A percentile compares a stretch with the other conserved stretches of the same genome.
These are phyloP conservation scores for Acridotheres tristis DNA, from an alignment of 2,797 vertebrate genomes.

Conservation along the genomic window DNA sequence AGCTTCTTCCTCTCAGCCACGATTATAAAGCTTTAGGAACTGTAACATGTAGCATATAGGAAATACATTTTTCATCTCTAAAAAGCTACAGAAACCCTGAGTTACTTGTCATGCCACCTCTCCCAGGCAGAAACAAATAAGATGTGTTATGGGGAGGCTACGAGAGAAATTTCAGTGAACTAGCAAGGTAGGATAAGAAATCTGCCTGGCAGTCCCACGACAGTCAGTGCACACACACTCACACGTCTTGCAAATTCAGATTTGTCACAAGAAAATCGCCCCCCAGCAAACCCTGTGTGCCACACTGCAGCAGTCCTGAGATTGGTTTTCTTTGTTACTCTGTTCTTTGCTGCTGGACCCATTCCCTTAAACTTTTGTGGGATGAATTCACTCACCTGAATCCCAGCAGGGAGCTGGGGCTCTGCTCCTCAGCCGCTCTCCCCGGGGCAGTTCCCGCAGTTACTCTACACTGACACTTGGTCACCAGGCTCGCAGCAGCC, in stretches of 20 bases:
- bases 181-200: not conserved
- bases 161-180: not conserved
- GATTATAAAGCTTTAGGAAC: not conserved
- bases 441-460: not conserved
- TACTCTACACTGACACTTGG: conserved; percentile 7
- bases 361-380: not conserved
- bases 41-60: not conserved
- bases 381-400: conserved; percentile 58
- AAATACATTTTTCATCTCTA: not conserved
- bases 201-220: not conserved
- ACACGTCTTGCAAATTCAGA: not conserved
- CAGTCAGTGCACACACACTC: not conserved
- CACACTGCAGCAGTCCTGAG: not conserved
- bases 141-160: not conserved
- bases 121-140: not conserved
- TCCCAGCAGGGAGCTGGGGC: not conserved
- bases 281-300: not conserved
- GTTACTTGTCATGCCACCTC: not conserved
- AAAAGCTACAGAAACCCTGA: not conserved
- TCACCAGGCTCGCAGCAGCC: conserved; percentile 17
- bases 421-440: conserved; percentile 3
- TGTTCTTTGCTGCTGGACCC: not conserved
- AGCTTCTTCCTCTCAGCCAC: not conserved
- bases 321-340: not conserved
- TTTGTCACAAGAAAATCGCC: not conserved